Evolutionary conservation across 1,140 invertebrate species (phyloP).

Genomic region (Agrypnia vestita): DNA sequence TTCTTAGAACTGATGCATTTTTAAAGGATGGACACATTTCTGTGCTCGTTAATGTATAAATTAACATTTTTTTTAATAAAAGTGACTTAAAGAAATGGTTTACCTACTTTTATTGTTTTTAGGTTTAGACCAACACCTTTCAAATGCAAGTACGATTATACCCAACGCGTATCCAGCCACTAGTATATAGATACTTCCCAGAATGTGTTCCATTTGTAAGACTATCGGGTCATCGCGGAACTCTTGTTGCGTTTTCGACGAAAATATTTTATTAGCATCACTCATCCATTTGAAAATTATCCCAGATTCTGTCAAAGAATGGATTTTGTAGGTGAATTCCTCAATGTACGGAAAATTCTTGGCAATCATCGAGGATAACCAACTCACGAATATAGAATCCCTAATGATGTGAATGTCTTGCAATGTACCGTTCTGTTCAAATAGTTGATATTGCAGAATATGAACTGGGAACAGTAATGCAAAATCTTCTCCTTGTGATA

Average conservation of each 20-base stretch:
- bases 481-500: constrained; percentile 19
- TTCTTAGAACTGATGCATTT: too few relatives aligned
- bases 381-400: not conserved
- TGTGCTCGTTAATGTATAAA: too few relatives aligned
- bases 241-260: not conserved
- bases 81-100: too few relatives aligned
- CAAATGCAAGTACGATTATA: not conserved
- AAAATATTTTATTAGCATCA: not conserved
- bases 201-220: constrained; percentile 24
- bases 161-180: not conserved
- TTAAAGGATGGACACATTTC: too few relatives aligned
- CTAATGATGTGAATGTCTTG: not conserved
- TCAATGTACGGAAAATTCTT: constrained; percentile 30
- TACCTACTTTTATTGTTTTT: too few relatives aligned
- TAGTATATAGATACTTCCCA: constrained; percentile 32
- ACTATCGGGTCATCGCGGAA: constrained; percentile 9
- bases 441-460: not conserved
- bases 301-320: not conserved
- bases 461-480: not conserved
- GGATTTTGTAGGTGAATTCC: not conserved
- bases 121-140: not conserved
- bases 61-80: too few relatives aligned
- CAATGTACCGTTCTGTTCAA: not conserved
- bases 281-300: constrained; percentile 9
- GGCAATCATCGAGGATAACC: not conserved